Evolutionary conservation across 2,113 vertebrate genomes (phyloP), one percentile per base, ranked within the genome.

Genomic region (Heptranchias perlo): DNA sequence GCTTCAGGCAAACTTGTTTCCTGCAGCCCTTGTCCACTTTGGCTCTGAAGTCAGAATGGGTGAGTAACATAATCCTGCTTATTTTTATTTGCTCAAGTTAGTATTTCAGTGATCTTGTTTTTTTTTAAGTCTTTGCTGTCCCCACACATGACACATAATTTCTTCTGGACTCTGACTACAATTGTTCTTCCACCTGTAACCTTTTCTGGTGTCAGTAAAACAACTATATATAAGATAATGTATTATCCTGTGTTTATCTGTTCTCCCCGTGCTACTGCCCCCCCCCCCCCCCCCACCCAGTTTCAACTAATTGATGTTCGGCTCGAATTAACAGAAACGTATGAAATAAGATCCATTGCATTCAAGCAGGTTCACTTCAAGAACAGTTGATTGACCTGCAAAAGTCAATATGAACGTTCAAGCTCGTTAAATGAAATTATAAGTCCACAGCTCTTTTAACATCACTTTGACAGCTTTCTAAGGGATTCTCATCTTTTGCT

Each of bases 11-110:
- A 97, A 98, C 96, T 98, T 99, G 96, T 99, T 99, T 96, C 99
- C 99, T 18, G 97, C 98, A n/a, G 99, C 99, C 16, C 97, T 99
- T 6, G 96, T 99, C 96, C 98, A 99, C 97, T 98, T 99, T 64
- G 99, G 99, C 96, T 98, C 98, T 0, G 97, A 98, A 67, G 96
- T 97, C 54, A 97, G 96, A 35, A 97, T 97, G 96, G 98, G 99
- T 99, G 96, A 97, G 97, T 98, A 96, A 95, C 64, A 31, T 69
- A 95, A 69, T 44, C 94, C 65, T 49, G 47, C 39, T 28, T 95
- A 35, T 69, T 95, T 95, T 95, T 47, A 69, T 95, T 95, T 67
- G 44, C 39, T 69, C 28, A 2, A 73, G 65, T 95, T 95, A 95
- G 23, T 67, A 13, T 69, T 73, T 95, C 64, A 69, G 23, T 52